Conservation (phyloP, 2,888 invertebrate species). For the Drosophila nr. fundita region DNA sequence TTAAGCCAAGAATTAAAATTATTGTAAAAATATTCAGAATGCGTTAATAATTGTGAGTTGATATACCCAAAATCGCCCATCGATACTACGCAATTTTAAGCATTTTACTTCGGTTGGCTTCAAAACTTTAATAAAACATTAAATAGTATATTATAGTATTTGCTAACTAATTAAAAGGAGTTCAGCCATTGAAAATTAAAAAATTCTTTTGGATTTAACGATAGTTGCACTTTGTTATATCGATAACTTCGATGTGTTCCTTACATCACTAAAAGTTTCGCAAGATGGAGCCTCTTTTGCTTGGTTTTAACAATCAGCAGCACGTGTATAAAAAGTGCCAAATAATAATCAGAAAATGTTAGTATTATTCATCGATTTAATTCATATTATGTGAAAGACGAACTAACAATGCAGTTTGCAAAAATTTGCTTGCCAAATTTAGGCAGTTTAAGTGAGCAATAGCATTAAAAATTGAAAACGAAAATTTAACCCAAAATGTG, state of each 20-base stretch:
- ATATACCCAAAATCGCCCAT: background rate
- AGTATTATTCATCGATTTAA: conserved; percentile 77
- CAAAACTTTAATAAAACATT: no score
- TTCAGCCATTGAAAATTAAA: background rate
- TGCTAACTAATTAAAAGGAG: background rate
- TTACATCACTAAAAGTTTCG: conserved; percentile 81
- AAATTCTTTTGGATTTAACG: background rate
- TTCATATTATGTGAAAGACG: conserved; percentile 45
- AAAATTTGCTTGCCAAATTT: conserved; percentile 47
- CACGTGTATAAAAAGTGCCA: conserved; percentile 86
- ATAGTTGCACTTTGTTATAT: conserved; percentile 27
- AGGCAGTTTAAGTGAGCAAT: conserved; percentile 50
- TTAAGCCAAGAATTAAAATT: background rate
- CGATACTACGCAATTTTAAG: background rate
- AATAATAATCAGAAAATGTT: conserved; percentile 85
- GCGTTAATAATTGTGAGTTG: background rate
- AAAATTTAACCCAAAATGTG: conserved; percentile 62
- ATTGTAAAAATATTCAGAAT: background rate
- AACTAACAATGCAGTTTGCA: conserved; percentile 31
- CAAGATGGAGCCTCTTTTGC: conserved; percentile 85
- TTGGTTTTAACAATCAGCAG: conserved; percentile 85
- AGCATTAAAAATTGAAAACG: conserved; percentile 44
- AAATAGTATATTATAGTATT: background rate
- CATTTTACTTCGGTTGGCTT: no score
- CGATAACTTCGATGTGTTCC: conserved; percentile 51